Conservation (phyloP, 2,888 invertebrate genomes). For the Panopea generosa region DNA sequence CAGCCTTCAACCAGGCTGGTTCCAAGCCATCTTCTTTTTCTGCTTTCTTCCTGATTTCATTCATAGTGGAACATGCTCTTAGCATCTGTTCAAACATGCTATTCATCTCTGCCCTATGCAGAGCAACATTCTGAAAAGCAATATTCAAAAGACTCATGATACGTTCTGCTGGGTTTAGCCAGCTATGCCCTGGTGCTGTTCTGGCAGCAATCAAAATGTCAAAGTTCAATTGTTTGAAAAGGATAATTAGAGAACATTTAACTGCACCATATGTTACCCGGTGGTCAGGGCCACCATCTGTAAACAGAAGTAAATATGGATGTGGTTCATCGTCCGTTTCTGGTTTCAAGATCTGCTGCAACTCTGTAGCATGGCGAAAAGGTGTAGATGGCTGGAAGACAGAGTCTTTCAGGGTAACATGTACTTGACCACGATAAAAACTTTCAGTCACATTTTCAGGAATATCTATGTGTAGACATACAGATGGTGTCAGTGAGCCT, state of each 20-base stretch:
- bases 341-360: slow-evolving; percentile 20
- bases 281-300: slow-evolving; percentile 41
- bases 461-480: slow-evolving; percentile 45
- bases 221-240: slow-evolving; percentile 21
- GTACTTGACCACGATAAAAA: slow-evolving; percentile 58
- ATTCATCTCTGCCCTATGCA: slow-evolving; percentile 31
- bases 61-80: slow-evolving; percentile 40
- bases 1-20: slow-evolving; percentile 36
- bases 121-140: slow-evolving; percentile 55
- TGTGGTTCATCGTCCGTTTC: not conserved
- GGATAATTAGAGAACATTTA: slow-evolving; percentile 21
- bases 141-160: slow-evolving; percentile 56
- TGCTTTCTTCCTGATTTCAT: slow-evolving; percentile 45
- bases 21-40: slow-evolving; percentile 36
- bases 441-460: slow-evolving; percentile 39
- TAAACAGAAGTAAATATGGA: slow-evolving; percentile 21
- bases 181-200: slow-evolving; percentile 59
- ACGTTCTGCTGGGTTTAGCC: slow-evolving; percentile 60
- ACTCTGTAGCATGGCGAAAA: slow-evolving; percentile 26
- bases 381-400: slow-evolving; percentile 45
- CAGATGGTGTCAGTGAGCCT: slow-evolving; percentile 61
- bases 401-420: slow-evolving; percentile 47
- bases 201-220: slow-evolving; percentile 25
- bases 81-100: slow-evolving; percentile 34
- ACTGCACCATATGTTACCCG: slow-evolving; percentile 26